phyloP scores from a whole-genome alignment of 2,888 invertebrate genomes.

The Lymantria monacha region DNA sequence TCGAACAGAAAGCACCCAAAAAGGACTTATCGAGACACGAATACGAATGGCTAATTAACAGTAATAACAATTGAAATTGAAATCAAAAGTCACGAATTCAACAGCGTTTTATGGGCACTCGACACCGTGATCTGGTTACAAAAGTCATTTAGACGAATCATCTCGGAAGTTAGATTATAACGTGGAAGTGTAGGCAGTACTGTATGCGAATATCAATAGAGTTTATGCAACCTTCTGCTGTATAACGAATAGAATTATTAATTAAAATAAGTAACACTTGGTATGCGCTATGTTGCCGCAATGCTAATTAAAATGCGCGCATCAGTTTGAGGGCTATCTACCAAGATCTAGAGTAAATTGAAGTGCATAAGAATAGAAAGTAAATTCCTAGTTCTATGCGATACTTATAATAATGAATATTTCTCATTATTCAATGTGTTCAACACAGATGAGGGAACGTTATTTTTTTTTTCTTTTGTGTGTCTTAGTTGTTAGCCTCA shows the following conservation, averaged over 20 bases:
- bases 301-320: conserved; percentile 18
- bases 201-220: conserved; percentile 37
- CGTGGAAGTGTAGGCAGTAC: conserved; percentile 43
- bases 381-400: background rate
- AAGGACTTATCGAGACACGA: conserved; percentile 22
- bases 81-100: conserved; percentile 45
- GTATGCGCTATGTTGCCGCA: conserved; percentile 28
- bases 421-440: background rate
- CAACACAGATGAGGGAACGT: no score
- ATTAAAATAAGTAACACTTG: conserved; percentile 29
- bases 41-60: conserved; percentile 45
- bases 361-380: conserved; percentile 4
- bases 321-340: conserved; percentile 1
- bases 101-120: conserved; percentile 29
- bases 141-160: conserved; percentile 33
- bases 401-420: background rate
- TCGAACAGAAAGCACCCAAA: conserved; percentile 24
- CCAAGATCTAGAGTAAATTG: conserved; percentile 5
- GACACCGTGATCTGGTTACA: conserved; percentile 35
- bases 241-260: conserved; percentile 37
- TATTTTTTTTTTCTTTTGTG: no score
- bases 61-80: conserved; percentile 48
- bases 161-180: conserved; percentile 51
- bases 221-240: conserved; percentile 42
- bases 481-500: no score